Base-by-base conservation (phyloP, 2,113 vertebrate genomes). In the Rhineura floridana region DNA sequence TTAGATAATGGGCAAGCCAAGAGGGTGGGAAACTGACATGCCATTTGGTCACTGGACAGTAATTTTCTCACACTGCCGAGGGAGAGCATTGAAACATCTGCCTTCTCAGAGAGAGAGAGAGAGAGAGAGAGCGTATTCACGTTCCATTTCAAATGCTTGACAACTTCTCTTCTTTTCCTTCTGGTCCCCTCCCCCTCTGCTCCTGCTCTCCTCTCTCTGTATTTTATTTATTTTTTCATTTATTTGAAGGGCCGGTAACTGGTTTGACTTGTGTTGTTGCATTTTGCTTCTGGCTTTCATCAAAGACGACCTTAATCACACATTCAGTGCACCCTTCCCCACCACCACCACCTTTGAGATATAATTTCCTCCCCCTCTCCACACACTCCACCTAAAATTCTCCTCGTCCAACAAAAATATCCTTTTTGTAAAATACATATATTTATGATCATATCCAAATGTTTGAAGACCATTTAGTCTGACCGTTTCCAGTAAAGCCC, bases 11-110 rank as follows among this genome's bases (percentile, higher is more conserved):
- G 98, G 97, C 96, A 93, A 94, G 96, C 91, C 89, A 83, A 62
- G 91, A 91, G 93, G 97, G 96, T 95, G 94, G 95, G 94, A 95
- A 95, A 90, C 72, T n/a, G 91, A 94, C 92, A 6, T 89, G 92
- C 96, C 96, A 97, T 97, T 97, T 98, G 97, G 96, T 96, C 96
- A 96, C 97, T 96, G 96, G 97, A 95, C 94, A 95, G 85, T 96
- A 89, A 94, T 95, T 95, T 96, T 95, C 97, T 97, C 97, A 97
- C 97, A 96, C 96, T 94, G 91, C 93, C 96, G 95, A 96, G 96
- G 96, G 98, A 96, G 95, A 95, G 62, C 94, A 96, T 97, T 97
- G 97, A 96, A 97, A 96, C 97, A 97, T 98, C 96, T 96, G 96
- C 94, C 94, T 95, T 89, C 88, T 94, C 94, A 87, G 2, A 73